Percentiles rank a stretch among this genome's conserved stretches.
Evolutionary conservation across 2,797 vertebrate species (phyloP).

Genomic region (Antennarius maculatus): DNA sequence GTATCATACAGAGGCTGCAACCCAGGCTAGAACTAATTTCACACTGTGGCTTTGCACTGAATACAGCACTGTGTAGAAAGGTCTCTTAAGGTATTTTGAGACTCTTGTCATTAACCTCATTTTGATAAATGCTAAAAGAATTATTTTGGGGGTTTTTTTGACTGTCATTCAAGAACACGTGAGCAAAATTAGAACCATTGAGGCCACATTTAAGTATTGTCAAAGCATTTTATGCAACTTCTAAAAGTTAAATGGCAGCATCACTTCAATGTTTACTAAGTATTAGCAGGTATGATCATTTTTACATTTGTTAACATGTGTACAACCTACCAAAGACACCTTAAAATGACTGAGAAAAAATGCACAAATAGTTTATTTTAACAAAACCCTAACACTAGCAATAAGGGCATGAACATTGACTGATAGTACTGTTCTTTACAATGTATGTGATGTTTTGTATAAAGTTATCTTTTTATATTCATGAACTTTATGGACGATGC

Average conservation of each 20-base stretch:
- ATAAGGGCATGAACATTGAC: constrained; percentile 70
- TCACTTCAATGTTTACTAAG: constrained; percentile 45
- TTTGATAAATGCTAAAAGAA: constrained; percentile 39
- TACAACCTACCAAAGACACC: constrained; percentile 83
- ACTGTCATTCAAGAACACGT: constrained; percentile 33
- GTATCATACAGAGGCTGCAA: constrained; percentile 45
- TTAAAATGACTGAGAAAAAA: constrained; percentile 68
- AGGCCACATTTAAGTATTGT: constrained; percentile 39
- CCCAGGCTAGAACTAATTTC: constrained; percentile 58
- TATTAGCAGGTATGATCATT: constrained; percentile 42
- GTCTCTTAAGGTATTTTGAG: constrained; percentile 32
- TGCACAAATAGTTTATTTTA: constrained; percentile 72
- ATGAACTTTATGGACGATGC: constrained; percentile 76
- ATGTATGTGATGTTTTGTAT: constrained; percentile 81
- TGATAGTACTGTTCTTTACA: constrained; percentile 80
- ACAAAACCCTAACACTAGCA: constrained; percentile 73
- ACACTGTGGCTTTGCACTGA: constrained; percentile 81
- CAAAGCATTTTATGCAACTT: constrained; percentile 35
- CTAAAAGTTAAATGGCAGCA: constrained; percentile 31
- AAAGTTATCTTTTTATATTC: constrained; percentile 74
- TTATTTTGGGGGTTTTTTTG: constrained; percentile 46
- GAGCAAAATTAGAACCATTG: constrained; percentile 33
- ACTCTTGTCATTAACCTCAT: constrained; percentile 56
- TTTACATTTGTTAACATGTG: constrained; percentile 59
- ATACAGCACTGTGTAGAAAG: constrained; percentile 73